These are phyloP conservation scores for Pterocles orientalis DNA, from an alignment of 2,113 vertebrate genomes.

Conservation along the genomic window DNA sequence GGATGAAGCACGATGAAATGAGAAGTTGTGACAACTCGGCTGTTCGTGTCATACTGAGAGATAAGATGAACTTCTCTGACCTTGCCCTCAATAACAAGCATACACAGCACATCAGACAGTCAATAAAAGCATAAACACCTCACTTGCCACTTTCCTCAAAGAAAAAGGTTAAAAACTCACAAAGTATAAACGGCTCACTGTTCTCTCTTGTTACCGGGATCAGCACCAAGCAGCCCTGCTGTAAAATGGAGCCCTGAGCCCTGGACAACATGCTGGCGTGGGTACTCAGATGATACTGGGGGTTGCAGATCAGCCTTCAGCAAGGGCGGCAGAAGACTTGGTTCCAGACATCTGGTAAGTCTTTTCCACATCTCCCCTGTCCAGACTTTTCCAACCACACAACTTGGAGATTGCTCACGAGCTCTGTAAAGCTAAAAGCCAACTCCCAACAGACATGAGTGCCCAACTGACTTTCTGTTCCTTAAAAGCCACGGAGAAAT, in stretches of 20 bases:
- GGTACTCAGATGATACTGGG: neutral
- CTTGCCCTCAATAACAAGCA: neutral
- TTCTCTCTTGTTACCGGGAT: neutral
- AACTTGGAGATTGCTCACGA: neutral
- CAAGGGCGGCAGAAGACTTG: neutral
- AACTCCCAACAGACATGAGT: neutral
- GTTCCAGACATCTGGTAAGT: neutral
- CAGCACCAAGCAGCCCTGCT: neutral
- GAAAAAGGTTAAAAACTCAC: neutral
- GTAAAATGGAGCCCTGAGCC: neutral
- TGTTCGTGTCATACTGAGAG: neutral
- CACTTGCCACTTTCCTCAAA: neutral
- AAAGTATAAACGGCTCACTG: neutral
- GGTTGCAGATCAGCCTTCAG: neutral
- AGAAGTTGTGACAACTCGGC: slow-evolving; percentile 22
- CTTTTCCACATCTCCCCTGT: neutral
- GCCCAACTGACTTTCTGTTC: neutral
- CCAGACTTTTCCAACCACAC: neutral
- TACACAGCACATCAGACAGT: neutral
- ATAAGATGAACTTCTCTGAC: neutral
- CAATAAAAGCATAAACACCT: neutral
- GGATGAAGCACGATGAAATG: neutral
- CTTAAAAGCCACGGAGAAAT: neutral
- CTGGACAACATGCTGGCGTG: neutral
- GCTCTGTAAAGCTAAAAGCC: neutral